These are phyloP conservation scores for Actinia tenebrosa DNA, from an alignment of 64 coral and sea anemone species.

Conservation along the genomic window DNA sequence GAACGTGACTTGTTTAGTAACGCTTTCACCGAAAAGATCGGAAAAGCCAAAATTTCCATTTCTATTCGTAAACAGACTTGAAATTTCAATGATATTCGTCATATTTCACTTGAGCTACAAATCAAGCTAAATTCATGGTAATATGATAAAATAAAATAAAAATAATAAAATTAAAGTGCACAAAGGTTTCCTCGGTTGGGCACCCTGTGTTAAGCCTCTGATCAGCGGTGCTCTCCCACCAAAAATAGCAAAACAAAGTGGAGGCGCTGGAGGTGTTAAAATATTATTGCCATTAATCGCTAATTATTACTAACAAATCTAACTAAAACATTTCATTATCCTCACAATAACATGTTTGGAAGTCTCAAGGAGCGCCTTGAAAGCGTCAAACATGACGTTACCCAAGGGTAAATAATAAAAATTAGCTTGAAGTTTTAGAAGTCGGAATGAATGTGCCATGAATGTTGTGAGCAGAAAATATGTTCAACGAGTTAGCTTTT, in stretches of 20 bases:
- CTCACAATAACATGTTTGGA: background rate
- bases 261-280: background rate
- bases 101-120: too few species aligned
- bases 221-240: background rate
- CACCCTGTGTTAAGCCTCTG: background rate
- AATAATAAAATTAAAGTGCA: too few species aligned
- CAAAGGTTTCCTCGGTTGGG: background rate
- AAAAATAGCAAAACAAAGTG: background rate
- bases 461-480: too few species aligned
- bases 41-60: too few species aligned
- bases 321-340: background rate
- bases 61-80: too few species aligned
- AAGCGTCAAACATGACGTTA: slow-evolving; percentile 79
- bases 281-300: background rate
- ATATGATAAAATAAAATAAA: too few species aligned
- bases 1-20: too few species aligned
- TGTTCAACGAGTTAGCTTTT: too few species aligned
- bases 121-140: too few species aligned
- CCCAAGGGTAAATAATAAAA: slow-evolving; percentile 50
- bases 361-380: slow-evolving; percentile 79
- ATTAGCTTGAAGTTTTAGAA: background rate
- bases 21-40: too few species aligned
- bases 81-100: too few species aligned
- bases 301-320: background rate
- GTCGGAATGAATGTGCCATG: background rate